phyloP scores from a whole-genome alignment of 2,797 vertebrate genomes.

The Manis javanica region DNA sequence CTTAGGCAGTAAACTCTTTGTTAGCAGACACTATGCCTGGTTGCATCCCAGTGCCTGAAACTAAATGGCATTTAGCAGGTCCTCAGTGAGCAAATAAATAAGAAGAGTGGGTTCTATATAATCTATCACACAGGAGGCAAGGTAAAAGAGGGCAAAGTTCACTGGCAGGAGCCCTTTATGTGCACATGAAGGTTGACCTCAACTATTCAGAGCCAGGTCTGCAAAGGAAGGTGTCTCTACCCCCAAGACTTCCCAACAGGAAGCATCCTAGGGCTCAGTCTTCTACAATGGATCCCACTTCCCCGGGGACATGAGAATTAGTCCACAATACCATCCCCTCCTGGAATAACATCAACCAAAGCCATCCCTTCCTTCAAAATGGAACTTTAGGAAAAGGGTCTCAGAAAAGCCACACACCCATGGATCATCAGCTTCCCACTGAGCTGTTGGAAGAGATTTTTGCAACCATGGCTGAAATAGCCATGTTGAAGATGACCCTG shows the following conservation, averaged over 20 bases:
- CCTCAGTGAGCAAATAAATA: not conserved
- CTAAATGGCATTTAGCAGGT: accelerated
- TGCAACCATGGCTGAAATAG: accelerated
- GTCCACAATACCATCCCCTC: not conserved
- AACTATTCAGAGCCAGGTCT: not conserved
- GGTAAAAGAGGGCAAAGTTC: not conserved
- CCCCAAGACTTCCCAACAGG: not conserved
- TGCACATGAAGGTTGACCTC: accelerated
- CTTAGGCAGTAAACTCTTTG: not conserved
- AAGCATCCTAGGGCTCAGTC: accelerated
- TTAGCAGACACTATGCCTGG: not conserved
- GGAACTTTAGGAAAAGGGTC: not conserved
- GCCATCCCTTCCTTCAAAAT: not conserved
- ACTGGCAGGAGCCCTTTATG: not conserved
- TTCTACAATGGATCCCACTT: accelerated
- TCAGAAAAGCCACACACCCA: not conserved
- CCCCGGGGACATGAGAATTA: not conserved
- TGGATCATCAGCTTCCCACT: accelerated
- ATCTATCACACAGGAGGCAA: accelerated
- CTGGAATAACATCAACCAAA: not conserved
- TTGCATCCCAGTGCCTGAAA: not conserved
- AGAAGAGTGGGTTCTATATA: accelerated
- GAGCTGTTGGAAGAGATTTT: not conserved
- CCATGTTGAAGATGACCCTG: accelerated
- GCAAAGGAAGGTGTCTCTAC: too few species aligned